Conservation (phyloP, 2,113 vertebrate species). For the Periophthalmus modestus region DNA sequence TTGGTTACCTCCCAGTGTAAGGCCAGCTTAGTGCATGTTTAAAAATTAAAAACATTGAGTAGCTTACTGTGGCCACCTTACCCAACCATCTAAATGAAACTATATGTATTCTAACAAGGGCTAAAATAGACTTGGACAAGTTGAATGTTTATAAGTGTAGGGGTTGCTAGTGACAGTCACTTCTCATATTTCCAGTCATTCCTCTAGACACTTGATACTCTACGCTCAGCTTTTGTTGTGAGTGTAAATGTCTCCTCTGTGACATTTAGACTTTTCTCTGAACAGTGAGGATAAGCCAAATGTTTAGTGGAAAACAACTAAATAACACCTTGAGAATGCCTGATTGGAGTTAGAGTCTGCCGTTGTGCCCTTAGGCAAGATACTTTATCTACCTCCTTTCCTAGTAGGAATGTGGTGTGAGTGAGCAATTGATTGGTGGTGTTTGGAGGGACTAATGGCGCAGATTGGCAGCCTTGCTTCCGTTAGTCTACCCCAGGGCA, state of each 20-base stretch:
- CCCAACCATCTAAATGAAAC: not conserved
- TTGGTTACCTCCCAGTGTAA: conserved; percentile 38
- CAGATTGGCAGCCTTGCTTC: too few species aligned
- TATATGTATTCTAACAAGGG: not conserved
- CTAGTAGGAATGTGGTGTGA: too few species aligned
- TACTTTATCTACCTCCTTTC: too few species aligned
- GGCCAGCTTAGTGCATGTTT: conserved; percentile 30
- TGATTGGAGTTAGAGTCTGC: too few species aligned
- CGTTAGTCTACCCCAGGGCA: too few species aligned
- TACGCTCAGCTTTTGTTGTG: conserved; percentile 31
- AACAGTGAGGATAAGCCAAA: not conserved
- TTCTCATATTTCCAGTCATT: conserved; percentile 2
- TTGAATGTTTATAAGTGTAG: not conserved
- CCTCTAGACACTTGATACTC: not conserved
- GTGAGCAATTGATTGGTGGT: too few species aligned
- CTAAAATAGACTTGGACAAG: not conserved
- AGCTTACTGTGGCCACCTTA: not conserved
- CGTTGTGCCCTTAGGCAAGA: too few species aligned
- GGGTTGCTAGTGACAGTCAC: not conserved
- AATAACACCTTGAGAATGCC: too few species aligned
- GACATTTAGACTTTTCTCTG: conserved; percentile 30
- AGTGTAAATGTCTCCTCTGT: conserved; percentile 8
- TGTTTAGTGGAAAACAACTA: conserved; percentile 52
- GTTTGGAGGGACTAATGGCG: too few species aligned
- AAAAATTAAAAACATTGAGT: conserved; percentile 36